Conservation (phyloP, 2,113 vertebrate species). For the Podarcis muralis region DNA sequence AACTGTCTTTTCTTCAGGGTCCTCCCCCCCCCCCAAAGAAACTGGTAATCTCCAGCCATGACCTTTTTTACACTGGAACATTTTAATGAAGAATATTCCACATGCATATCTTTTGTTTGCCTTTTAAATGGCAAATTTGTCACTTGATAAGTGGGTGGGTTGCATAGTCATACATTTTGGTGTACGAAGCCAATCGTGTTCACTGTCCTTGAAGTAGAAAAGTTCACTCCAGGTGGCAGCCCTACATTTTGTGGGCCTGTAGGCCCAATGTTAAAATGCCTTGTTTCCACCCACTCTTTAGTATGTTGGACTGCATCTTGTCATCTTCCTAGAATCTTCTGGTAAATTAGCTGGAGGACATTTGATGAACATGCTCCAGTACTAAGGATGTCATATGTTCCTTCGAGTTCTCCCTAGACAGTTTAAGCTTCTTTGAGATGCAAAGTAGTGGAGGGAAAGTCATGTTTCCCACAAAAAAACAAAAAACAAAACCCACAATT, state of each 20-base stretch:
- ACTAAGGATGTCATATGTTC: neutral
- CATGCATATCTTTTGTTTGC: neutral
- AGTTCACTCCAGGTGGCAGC: neutral
- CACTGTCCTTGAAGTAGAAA: neutral
- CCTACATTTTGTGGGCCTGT: neutral
- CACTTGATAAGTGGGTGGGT: neutral
- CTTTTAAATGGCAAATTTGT: neutral
- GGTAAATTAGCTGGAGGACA: accelerated
- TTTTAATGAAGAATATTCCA: neutral
- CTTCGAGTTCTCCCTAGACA: accelerated
- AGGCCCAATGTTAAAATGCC: neutral
- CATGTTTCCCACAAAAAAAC: neutral
- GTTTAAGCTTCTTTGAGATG: accelerated
- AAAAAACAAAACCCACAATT: neutral
- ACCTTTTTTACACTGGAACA: neutral
- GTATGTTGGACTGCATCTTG: neutral
- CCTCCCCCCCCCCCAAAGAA: neutral
- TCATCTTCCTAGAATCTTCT: neutral
- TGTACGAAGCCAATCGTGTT: neutral
- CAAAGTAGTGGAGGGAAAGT: neutral
- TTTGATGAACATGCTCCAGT: conserved; percentile 22
- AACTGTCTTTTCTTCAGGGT: neutral
- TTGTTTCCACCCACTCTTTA: neutral
- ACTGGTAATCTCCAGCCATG: neutral
- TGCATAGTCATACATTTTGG: neutral